Base-by-base conservation (phyloP, 64 coral and sea anemone species). In the Astreopora myriophthalma region DNA sequence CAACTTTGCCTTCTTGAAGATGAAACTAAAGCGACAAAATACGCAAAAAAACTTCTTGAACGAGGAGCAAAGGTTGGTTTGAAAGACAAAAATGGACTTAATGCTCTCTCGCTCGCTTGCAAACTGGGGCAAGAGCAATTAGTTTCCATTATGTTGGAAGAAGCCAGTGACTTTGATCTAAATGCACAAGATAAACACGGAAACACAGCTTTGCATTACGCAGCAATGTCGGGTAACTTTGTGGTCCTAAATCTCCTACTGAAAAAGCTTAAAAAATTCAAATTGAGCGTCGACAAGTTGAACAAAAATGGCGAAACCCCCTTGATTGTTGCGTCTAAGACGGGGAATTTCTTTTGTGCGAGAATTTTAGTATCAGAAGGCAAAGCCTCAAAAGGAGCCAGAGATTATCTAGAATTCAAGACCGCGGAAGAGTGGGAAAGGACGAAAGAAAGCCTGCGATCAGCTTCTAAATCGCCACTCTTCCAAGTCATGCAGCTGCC, bases 1-100 rank as follows among this genome's bases (percentile, higher is more conserved):
- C 87, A 94, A 72, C 19, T 94, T 63, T 94, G 93, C 69, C 90
- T 94, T 78, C 87, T 94, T 28, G 93, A 94, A 25, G 93, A 94
- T 31, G 93, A 94, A 36, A 29, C 70, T 5, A 94, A 94, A 86
- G 87, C 87, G 28, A 88, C 93, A 3, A 94, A 85, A 27, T 84
- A 86, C 6, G 93, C 79, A 0, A 85, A 86, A 49, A 60, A 86
- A 69, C 51, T 94, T 17, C 60, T 94, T 70, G 17, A 48, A 40
- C 30, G 84, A 24, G 93, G 87, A 63, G 93, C 87, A n/a, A 89
- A 86, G 36, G 88, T 94, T 32, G 80, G 80, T 6, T 69, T 94
- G 27, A 75, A 63, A 38, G 93, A 94, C 69, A 85, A 67, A 24
- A 14, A 76, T 55, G 93, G 93, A 34, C 81, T 90, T 17, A 94